Base-by-base conservation (phyloP, 2,888 invertebrate genomes). In the Lepidocyrtoides sp. region DNA sequence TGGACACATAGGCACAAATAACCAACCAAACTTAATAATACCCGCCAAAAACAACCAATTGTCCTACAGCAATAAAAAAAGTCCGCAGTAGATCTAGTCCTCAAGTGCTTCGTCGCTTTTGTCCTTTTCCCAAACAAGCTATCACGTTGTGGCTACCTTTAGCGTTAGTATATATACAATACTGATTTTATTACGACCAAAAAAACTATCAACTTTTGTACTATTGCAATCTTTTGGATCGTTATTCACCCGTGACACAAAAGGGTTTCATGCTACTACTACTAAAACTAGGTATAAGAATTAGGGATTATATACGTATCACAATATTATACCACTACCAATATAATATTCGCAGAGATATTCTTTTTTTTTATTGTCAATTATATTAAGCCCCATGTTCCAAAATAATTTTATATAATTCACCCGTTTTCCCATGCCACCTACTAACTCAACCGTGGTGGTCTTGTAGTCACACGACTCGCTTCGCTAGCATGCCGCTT, bases 51-150 rank as follows among this genome's bases (percentile, higher is more conserved):
- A 54, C 51, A 85, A 85, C 54, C 48, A 57, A 72, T 85, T 85
- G 85, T 85, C n/a, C 72, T 72, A 10, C 72, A 23, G 77, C 23
- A 72, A 77, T 86, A 86, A 86, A 75, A 72, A 86, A 63, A 77
- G 63, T 85, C 41, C 72, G 29, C 54, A 41, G 41, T 72, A 29
- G 36, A 72, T 57, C 72, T 36, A 48, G 48, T 41, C 36, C 48
- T 84, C 51, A 29, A 66, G 72, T 66, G 29, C 12, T 63, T 63
- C 20, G 17, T 63, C 20, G 32, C 36, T 32, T 36, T 57, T 72
- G 85, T 85, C 72, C 72, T 84, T 48, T 44, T 10, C 29, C 36
- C 2, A 26, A 79, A 36, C 41, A 20, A 72, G 23, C 72, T 63
- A 63, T 63, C 63, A 63, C 12, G n/a, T 32, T 32, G 63, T 69